These are phyloP conservation scores for Chaetorhynchus papuensis DNA, from an alignment of 2,113 vertebrate species.

Conservation along the genomic window DNA sequence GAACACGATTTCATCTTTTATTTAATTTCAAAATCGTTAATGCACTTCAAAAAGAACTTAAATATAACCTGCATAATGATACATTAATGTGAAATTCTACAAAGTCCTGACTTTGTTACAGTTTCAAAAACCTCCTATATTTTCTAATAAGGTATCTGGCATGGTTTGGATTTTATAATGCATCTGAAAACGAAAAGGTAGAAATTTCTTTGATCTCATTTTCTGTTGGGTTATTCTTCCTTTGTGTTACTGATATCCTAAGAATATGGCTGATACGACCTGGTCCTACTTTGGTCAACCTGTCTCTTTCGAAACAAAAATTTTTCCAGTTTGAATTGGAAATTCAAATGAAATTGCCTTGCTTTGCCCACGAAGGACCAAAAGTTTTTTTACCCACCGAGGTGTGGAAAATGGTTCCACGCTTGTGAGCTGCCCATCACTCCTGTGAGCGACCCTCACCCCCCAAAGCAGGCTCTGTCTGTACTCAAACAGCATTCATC, in stretches of 20 bases:
- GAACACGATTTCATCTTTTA: background rate
- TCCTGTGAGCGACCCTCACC: background rate
- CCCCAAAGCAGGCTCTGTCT: background rate
- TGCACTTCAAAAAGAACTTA: background rate
- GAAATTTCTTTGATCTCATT: background rate
- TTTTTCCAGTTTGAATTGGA: background rate
- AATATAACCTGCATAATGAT: background rate
- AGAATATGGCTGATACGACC: background rate
- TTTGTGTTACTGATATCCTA: background rate
- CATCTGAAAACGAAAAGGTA: background rate
- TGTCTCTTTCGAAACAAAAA: background rate
- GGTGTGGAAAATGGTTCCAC: background rate
- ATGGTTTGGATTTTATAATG: background rate
- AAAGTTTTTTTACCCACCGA: background rate
- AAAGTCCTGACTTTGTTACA: slow-evolving; percentile 70
- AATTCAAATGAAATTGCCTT: background rate
- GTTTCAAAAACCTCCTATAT: background rate
- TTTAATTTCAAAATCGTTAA: background rate
- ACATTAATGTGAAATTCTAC: slow-evolving; percentile 46
- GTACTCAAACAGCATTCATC: background rate
- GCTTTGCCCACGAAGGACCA: background rate
- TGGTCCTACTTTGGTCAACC: background rate
- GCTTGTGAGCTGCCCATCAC: background rate
- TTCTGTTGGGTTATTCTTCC: background rate
- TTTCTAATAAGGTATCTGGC: background rate